Evolutionary conservation across 2,888 invertebrate genomes (phyloP).

Genomic region (Drosophila tripunctata): DNA sequence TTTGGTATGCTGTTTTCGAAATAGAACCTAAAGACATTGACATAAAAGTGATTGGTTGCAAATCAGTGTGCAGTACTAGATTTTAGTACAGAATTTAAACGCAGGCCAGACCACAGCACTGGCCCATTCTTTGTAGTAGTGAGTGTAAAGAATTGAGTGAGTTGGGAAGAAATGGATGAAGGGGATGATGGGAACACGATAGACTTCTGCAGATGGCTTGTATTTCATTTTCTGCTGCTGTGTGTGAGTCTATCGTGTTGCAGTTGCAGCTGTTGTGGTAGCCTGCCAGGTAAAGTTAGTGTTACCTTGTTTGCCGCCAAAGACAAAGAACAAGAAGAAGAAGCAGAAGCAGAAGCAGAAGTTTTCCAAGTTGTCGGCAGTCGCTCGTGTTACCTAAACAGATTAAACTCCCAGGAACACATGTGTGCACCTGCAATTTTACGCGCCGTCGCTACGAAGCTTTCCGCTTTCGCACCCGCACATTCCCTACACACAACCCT

Average conservation of each 20-base stretch:
- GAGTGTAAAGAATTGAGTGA: too few species aligned
- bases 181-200: background rate
- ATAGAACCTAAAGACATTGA: too few species aligned
- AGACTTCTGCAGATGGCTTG: conserved; percentile 39
- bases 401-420: conserved; percentile 75
- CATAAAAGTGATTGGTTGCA: too few species aligned
- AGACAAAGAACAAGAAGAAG: conserved; percentile 4
- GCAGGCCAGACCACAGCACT: too few species aligned
- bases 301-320: conserved; percentile 69
- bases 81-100: too few species aligned
- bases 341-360: conserved; percentile 26
- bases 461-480: conserved; percentile 17
- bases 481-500: conserved; percentile 20
- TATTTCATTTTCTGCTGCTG: conserved; percentile 42
- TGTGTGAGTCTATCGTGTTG: background rate
- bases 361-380: conserved; percentile 72
- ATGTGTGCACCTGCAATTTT: conserved; percentile 75
- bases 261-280: conserved; percentile 19
- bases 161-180: too few species aligned
- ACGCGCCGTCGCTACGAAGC: conserved; percentile 64
- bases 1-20: too few species aligned
- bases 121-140: too few species aligned
- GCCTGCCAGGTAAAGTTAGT: conserved; percentile 75
- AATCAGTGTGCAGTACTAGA: too few species aligned
- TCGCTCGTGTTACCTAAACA: conserved; percentile 75